These are phyloP conservation scores for Aepyceros melampus DNA, from an alignment of 2,113 vertebrate genomes.

Conservation along the genomic window DNA sequence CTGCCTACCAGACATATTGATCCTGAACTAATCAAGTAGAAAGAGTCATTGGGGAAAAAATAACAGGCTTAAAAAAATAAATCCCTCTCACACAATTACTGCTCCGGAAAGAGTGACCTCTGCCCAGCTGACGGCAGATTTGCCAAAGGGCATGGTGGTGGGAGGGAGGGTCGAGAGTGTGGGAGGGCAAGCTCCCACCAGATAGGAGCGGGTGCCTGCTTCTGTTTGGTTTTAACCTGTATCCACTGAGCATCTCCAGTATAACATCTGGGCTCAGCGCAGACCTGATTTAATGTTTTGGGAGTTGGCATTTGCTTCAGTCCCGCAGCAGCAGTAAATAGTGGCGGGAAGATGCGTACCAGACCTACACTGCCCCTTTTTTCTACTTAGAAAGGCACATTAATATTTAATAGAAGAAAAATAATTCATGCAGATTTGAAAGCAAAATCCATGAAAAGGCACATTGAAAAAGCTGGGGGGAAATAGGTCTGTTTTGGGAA, in stretches of 20 bases:
- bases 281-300: constrained; percentile 58
- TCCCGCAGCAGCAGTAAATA: constrained; percentile 48
- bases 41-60: constrained; percentile 68
- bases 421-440: constrained; percentile 73
- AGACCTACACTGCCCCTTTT: constrained; percentile 56
- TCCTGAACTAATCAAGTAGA: constrained; percentile 65
- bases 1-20: constrained; percentile 67
- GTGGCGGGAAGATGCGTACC: constrained; percentile 27
- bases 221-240: not conserved
- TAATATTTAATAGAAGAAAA: constrained; percentile 77
- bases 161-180: not conserved
- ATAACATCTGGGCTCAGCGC: constrained; percentile 46
- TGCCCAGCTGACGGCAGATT: not conserved
- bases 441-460: constrained; percentile 58
- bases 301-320: constrained; percentile 56
- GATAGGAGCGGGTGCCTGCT: fast-evolving
- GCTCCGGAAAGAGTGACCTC: constrained; percentile 25
- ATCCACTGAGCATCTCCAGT: not conserved
- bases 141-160: not conserved
- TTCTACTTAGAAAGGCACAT: constrained; percentile 65
- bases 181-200: not conserved
- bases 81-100: constrained; percentile 20
- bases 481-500: constrained; percentile 25
- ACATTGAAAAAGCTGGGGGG: constrained; percentile 42
- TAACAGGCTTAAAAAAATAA: constrained; percentile 60